These are phyloP conservation scores for Ameiurus melas DNA, from an alignment of 2,113 vertebrate genomes.

Conservation along the genomic window DNA sequence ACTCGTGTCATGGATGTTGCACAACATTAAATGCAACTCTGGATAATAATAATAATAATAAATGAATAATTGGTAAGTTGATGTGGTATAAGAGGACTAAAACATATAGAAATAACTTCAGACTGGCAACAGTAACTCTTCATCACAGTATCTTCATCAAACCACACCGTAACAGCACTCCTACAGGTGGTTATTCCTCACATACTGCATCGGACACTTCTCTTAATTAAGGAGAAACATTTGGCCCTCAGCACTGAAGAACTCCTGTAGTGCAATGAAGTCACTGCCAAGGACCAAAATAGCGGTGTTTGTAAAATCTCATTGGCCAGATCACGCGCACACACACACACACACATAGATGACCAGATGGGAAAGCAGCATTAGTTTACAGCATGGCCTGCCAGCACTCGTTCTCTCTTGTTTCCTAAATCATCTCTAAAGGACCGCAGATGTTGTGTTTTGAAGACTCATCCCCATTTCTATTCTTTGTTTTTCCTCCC, in stretches of 20 bases:
- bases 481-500: neutral
- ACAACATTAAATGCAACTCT: neutral
- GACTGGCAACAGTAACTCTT: neutral
- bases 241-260: neutral
- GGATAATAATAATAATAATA: neutral
- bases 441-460: conserved; percentile 48
- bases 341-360: conserved; percentile 17
- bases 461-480: conserved; percentile 14
- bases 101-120: neutral
- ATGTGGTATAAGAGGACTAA: neutral
- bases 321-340: conserved; percentile 1
- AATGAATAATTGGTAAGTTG: neutral
- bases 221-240: neutral
- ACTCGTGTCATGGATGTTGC: neutral
- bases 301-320: neutral
- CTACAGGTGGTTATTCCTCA: neutral
- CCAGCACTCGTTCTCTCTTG: conserved; percentile 26
- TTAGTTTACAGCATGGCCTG: conserved; percentile 28
- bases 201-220: neutral
- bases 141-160: neutral
- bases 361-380: conserved; percentile 41
- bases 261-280: neutral
- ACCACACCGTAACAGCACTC: neutral
- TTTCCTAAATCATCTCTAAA: conserved; percentile 30
- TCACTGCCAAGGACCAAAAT: neutral